These are phyloP conservation scores for Porites cylindrica DNA, from an alignment of 92 coral and sea anemone genomes.

Conservation along the genomic window DNA sequence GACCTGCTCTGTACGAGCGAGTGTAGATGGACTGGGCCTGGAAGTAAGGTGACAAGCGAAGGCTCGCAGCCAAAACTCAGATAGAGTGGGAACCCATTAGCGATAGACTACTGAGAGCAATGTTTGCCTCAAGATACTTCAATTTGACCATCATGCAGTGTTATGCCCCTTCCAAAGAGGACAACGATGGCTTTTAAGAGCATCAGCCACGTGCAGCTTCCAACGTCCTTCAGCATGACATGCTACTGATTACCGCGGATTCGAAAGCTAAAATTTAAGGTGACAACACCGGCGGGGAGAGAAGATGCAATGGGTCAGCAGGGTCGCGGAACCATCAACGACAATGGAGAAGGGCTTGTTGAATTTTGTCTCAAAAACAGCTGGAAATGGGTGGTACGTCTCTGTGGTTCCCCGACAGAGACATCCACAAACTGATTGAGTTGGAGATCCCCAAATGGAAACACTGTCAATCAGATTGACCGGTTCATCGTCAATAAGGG, in stretches of 20 bases:
- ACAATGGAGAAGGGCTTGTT: conserved; percentile 45
- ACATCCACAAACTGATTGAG: conserved; percentile 23
- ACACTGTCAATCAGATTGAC: background rate
- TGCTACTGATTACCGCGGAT: conserved; percentile 52
- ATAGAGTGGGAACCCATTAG: conserved; percentile 45
- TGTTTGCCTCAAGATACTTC: conserved; percentile 15
- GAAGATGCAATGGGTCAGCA: conserved; percentile 1
- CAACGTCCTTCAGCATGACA: conserved; percentile 27
- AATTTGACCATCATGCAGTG: background rate
- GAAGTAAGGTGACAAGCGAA: conserved; percentile 25
- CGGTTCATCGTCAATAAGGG: conserved; percentile 19
- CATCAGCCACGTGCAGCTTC: background rate
- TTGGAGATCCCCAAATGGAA: conserved; percentile 28
- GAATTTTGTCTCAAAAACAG: conserved; percentile 11
- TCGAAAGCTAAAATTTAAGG: conserved; percentile 44
- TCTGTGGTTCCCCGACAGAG: too few relatives aligned
- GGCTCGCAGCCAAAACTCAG: conserved; percentile 19
- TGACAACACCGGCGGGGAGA: conserved; percentile 9
- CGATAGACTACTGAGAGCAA: conserved; percentile 31
- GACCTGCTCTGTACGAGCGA: conserved; percentile 26
- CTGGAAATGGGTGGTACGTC: background rate
- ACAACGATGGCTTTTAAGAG: conserved; percentile 27
- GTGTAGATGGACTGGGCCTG: conserved; percentile 33
- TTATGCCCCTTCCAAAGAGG: conserved; percentile 33
- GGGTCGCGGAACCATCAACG: conserved; percentile 5